Conservation (phyloP, 1,140 invertebrate genomes). For the Laupala kohalensis region DNA sequence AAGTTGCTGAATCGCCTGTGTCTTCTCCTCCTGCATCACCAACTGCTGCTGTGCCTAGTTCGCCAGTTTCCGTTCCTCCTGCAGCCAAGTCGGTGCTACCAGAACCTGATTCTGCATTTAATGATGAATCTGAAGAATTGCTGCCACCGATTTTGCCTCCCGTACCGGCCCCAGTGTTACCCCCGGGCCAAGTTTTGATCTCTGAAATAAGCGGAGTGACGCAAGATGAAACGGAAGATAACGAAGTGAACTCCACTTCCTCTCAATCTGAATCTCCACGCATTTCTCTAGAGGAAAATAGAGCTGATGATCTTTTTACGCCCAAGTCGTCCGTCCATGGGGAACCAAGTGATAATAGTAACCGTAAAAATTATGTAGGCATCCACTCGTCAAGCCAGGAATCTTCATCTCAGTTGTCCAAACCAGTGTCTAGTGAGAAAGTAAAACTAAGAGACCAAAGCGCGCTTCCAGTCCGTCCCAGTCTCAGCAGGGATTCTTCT, state of each 20-base stretch:
- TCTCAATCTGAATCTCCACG: not conserved
- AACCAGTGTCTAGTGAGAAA: not conserved
- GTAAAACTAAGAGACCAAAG: not conserved
- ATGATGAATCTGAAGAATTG: not conserved
- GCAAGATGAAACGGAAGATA: not conserved
- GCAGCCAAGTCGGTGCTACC: not conserved
- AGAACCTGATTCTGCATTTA: not conserved
- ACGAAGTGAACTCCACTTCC: not conserved
- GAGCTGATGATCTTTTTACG: not conserved
- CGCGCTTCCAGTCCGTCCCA: not conserved
- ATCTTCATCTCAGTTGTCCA: not conserved
- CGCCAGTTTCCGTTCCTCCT: constrained; percentile 11
- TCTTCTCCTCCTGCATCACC: constrained; percentile 24
- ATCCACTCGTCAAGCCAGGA: not conserved
- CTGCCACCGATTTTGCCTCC: not conserved
- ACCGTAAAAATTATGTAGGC: not conserved
- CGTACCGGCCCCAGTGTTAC: not conserved
- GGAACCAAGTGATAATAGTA: not conserved
- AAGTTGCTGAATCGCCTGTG: not conserved
- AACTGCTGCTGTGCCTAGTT: constrained; percentile 19
- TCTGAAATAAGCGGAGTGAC: not conserved
- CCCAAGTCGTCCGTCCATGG: not conserved
- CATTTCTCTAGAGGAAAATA: not conserved
- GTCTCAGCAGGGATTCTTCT: not conserved
- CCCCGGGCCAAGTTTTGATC: not conserved